These are phyloP conservation scores for Drosophila ercepeae DNA, from an alignment of 1,140 invertebrate genomes.

Conservation along the genomic window DNA sequence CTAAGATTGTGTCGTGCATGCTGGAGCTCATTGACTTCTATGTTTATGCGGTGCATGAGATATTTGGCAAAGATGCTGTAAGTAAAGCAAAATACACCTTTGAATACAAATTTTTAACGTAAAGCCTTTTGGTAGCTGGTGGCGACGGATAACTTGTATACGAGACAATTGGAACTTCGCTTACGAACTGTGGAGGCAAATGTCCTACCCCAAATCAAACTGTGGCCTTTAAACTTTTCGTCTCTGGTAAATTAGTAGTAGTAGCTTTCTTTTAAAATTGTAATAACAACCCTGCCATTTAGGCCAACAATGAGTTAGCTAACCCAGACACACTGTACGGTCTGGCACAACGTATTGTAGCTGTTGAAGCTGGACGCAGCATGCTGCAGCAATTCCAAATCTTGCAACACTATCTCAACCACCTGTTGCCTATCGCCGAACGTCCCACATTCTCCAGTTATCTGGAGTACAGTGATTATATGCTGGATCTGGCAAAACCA, in stretches of 20 bases:
- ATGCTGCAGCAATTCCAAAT: slow-evolving; percentile 93
- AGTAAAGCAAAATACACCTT: slow-evolving; percentile 70
- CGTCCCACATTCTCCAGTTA: slow-evolving; percentile 83
- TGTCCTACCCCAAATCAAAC: slow-evolving; percentile 80
- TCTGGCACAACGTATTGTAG: slow-evolving; percentile 93
- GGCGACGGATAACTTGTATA: slow-evolving; percentile 86
- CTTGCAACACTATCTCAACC: slow-evolving; percentile 92
- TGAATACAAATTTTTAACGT: too few relatives aligned
- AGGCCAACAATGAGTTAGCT: slow-evolving; percentile 86
- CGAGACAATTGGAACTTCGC: slow-evolving; percentile 88
- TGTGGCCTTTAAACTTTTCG: slow-evolving; percentile 81
- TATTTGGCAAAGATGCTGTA: slow-evolving; percentile 92
- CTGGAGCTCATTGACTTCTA: slow-evolving; percentile 98
- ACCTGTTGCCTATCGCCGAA: slow-evolving; percentile 85
- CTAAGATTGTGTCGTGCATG: slow-evolving; percentile 95
- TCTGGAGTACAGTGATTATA: slow-evolving; percentile 84
- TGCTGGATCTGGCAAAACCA: slow-evolving; percentile 90
- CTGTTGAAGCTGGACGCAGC: slow-evolving; percentile 96
- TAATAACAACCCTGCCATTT: background rate
- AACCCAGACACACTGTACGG: slow-evolving; percentile 91
- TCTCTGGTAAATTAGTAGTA: slow-evolving; percentile 63
- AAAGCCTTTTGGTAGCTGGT: slow-evolving; percentile 70
- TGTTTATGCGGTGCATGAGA: slow-evolving; percentile 94
- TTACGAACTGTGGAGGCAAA: slow-evolving; percentile 91
- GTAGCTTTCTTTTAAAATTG: too few relatives aligned